Base-by-base conservation (phyloP, 2,797 vertebrate species). In the Paratrypauchen microcephalus region DNA sequence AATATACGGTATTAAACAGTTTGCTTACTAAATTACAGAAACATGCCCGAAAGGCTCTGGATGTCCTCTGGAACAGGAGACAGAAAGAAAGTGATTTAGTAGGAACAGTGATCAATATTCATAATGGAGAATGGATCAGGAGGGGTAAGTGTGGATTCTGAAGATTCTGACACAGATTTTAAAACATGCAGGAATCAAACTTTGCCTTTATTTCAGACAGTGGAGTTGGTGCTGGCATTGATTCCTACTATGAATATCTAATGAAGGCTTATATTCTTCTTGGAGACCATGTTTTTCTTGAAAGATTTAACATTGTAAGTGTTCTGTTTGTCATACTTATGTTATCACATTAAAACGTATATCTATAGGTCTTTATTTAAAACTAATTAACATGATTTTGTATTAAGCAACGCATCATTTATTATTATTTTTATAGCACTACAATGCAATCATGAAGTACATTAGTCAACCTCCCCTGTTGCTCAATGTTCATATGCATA, bases 401-500 rank as follows among this genome's bases (percentile, higher is more conserved):
- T 16, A 15, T 45, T 45, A 41, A 2, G 19, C 32, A 12, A n/a
- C 68, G 8, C 45, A 18, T 56, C 52, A 19, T 16, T 5, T 15
- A 23, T 63, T 68, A 71, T 18, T 28, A 74, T 6, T 84, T 52
- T 77, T 11, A 19, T 83, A 95, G 94, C 94, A 95, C 89, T 95
- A 95, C 86, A 93, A 85, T 85, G 94, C 94, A 86, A 95, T 95
- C 71, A 95, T 95, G 94, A 95, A 94, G 81, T 95, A 95, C 84
- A 94, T 95, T 80, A 95, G 94, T 82, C 94, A 95, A 77, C 94
- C 94, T 15, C 94, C 94, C 28, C 82, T 95, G 77, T 91, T 95
- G 79, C 92, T 95, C 60, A 94, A 91, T n/a, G 94, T 95, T 8
- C 94, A 95, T 85, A 95, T 95, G 94, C 94, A 95, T 91, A 95